These are phyloP conservation scores for Athene noctua DNA, from an alignment of 2,113 vertebrate genomes.

Conservation along the genomic window DNA sequence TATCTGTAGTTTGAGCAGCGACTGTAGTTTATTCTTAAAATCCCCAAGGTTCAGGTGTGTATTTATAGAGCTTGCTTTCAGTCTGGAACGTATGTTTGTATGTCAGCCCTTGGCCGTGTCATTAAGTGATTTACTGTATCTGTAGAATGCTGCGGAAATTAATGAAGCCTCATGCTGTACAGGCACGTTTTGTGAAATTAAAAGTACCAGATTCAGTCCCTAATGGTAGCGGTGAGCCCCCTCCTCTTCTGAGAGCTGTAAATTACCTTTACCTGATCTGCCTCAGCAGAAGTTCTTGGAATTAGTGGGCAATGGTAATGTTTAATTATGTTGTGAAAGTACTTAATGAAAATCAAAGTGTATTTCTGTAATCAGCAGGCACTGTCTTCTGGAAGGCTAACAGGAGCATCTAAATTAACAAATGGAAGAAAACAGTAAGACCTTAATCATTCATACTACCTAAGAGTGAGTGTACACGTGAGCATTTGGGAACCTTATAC, in stretches of 20 bases:
- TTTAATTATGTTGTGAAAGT: background rate
- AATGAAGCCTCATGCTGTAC: background rate
- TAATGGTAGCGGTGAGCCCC: background rate
- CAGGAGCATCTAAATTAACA: conserved; percentile 61
- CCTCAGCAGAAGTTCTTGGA: too few species aligned
- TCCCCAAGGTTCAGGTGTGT: fast-evolving
- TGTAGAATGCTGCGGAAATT: background rate
- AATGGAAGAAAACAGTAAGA: conserved; percentile 76
- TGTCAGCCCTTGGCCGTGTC: background rate
- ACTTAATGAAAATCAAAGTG: background rate
- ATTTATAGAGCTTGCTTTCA: background rate
- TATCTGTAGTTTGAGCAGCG: too few species aligned
- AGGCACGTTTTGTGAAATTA: background rate
- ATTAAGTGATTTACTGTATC: background rate
- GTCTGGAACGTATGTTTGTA: fast-evolving
- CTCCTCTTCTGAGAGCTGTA: background rate
- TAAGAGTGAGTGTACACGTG: fast-evolving
- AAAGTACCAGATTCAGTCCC: background rate
- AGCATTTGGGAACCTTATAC: background rate
- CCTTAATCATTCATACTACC: background rate
- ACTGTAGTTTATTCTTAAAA: fast-evolving
- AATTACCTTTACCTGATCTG: background rate
- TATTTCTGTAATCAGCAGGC: conserved; percentile 59
- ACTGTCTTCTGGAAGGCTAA: conserved; percentile 72
- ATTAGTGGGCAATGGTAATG: background rate